A percentile compares a stretch with the other conserved stretches of the same genome.
phyloP scores from a whole-genome alignment of 1,140 invertebrate genomes.

The Hydropsyche tenuis region DNA sequence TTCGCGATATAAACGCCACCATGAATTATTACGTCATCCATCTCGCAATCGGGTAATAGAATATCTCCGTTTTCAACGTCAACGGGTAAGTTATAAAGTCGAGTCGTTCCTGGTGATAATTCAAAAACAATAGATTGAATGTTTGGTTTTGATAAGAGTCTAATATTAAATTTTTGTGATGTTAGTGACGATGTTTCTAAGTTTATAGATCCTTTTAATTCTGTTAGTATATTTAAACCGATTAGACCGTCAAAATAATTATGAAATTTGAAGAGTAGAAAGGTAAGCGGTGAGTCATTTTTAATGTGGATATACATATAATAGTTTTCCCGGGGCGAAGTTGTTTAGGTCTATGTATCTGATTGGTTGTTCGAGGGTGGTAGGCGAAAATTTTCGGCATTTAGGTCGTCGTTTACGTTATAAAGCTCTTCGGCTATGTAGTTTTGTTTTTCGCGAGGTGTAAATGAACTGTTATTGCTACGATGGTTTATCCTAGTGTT shows the following conservation, averaged over 20 bases:
- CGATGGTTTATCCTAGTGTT: not conserved
- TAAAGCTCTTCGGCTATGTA: not conserved
- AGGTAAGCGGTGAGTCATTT: constrained; percentile 14
- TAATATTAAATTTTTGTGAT: too few species aligned
- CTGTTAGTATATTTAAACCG: constrained; percentile 19
- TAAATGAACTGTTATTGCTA: not conserved
- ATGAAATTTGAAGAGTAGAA: constrained; percentile 40
- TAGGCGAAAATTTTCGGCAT: not conserved
- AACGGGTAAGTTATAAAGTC: not conserved
- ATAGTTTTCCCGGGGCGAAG: not conserved
- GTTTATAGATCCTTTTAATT: constrained; percentile 33
- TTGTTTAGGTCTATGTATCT: not conserved
- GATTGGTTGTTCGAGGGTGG: not conserved
- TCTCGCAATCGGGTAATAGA: not conserved
- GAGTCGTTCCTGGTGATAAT: constrained; percentile 24
- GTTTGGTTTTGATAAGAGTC: not conserved
- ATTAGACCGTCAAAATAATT: constrained; percentile 39
- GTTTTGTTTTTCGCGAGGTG: not conserved
- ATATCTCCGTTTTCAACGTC: not conserved
- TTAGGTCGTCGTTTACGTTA: not conserved
- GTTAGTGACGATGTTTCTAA: not conserved
- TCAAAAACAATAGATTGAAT: not conserved
- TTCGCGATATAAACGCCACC: not conserved
- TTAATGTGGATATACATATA: not conserved
- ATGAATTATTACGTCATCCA: not conserved